A percentile compares a stretch with the other conserved stretches of the same genome.
phyloP scores from a whole-genome alignment of 2,113 vertebrate genomes.

The Geococcyx californianus region DNA sequence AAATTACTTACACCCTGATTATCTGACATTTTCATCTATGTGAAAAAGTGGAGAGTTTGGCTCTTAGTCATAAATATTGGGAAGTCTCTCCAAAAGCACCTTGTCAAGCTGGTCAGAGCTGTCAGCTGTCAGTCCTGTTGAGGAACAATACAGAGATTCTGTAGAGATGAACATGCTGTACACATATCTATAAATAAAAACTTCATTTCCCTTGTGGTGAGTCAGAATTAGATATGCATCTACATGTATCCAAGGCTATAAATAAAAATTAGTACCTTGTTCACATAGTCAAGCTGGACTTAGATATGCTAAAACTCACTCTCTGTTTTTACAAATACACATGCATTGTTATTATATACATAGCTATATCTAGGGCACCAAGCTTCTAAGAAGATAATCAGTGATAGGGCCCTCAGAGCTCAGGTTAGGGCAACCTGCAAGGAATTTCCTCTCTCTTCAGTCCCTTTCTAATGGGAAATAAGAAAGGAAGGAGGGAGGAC shows the following conservation, averaged over 20 bases:
- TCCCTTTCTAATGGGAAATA: not conserved
- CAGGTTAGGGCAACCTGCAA: not conserved
- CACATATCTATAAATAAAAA: slow-evolving; percentile 28
- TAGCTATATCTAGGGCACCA: not conserved
- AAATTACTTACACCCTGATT: not conserved
- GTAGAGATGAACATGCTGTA: not conserved
- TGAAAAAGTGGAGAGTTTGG: not conserved
- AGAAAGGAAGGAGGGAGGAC: not conserved
- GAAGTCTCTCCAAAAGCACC: not conserved
- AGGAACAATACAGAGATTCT: not conserved
- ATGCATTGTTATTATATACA: not conserved
- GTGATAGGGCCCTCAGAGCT: not conserved
- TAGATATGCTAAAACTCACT: not conserved
- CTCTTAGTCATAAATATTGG: not conserved
- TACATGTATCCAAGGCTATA: not conserved
- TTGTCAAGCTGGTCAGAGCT: not conserved
- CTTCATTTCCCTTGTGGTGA: not conserved
- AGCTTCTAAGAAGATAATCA: not conserved
- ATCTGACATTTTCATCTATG: not conserved
- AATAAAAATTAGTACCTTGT: slow-evolving; percentile 11
- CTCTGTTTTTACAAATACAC: not conserved
- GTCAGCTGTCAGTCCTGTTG: slow-evolving; percentile 21
- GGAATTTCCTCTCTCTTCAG: not conserved
- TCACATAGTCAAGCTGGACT: not conserved
- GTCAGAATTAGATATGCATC: not conserved